These are phyloP conservation scores for Campoletis sonorensis DNA, from an alignment of 1,140 invertebrate genomes.

Conservation along the genomic window DNA sequence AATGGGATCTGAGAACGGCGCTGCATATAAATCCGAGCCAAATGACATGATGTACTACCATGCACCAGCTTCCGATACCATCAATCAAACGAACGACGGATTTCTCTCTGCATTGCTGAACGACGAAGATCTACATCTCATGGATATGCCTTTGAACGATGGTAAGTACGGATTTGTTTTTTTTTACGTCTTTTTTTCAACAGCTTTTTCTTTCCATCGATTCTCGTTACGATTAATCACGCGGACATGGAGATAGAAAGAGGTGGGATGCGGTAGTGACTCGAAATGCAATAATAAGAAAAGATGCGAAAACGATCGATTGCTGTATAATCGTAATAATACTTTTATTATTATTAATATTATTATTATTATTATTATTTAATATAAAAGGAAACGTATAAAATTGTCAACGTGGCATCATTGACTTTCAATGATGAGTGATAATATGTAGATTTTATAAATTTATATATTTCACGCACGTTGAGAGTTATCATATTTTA, in stretches of 20 bases:
- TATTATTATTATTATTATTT: slow-evolving; percentile 44
- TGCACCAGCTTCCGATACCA: slow-evolving; percentile 79
- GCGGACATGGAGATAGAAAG: neutral
- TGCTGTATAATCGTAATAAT: slow-evolving; percentile 2
- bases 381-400: slow-evolving; percentile 60
- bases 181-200: neutral
- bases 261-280: neutral
- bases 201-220: neutral
- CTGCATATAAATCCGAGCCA: slow-evolving; percentile 76
- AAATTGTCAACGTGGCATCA: slow-evolving; percentile 44
- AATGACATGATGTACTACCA: slow-evolving; percentile 84
- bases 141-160: slow-evolving; percentile 93
- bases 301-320: neutral
- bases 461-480: slow-evolving; percentile 2
- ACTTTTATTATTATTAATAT: neutral
- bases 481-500: neutral
- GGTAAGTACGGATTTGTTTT: slow-evolving; percentile 78
- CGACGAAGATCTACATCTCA: slow-evolving; percentile 90
- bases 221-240: slow-evolving; percentile 24
- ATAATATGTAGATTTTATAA: slow-evolving; percentile 7
- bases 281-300: neutral
- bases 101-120: slow-evolving; percentile 91
- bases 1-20: slow-evolving; percentile 69
- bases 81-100: slow-evolving; percentile 87
- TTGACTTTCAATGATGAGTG: neutral